phyloP scores from a whole-genome alignment of 1,140 invertebrate genomes.

The Scaptomyza hsui region DNA sequence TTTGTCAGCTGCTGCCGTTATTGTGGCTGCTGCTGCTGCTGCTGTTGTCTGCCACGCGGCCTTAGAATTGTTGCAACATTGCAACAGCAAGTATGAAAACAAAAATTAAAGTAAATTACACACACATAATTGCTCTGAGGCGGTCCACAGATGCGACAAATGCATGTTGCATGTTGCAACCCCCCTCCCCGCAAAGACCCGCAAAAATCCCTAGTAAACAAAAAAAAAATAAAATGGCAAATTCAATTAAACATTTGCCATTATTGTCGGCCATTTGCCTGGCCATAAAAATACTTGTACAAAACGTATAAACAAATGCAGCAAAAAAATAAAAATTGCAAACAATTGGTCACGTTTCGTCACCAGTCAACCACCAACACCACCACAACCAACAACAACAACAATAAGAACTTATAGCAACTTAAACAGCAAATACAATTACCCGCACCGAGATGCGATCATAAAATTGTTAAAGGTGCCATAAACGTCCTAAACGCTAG shows the following conservation, averaged over 20 bases:
- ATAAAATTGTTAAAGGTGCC: constrained; percentile 64
- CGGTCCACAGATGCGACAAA: constrained; percentile 49
- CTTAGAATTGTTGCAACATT: constrained; percentile 60
- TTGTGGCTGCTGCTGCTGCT: constrained; percentile 42
- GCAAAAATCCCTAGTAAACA: neutral
- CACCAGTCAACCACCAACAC: constrained; percentile 30
- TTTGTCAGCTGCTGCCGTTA: constrained; percentile 65
- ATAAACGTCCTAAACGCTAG: constrained; percentile 36
- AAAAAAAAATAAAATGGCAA: constrained; percentile 46
- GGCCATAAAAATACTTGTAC: constrained; percentile 21
- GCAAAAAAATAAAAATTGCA: constrained; percentile 30
- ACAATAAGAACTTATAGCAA: constrained; percentile 9
- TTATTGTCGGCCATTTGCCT: constrained; percentile 59
- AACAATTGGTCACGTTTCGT: constrained; percentile 75
- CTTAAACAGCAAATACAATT: constrained; percentile 28
- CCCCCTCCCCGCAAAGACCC: neutral
- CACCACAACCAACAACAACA: constrained; percentile 6
- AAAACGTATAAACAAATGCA: constrained; percentile 41
- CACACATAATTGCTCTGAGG: constrained; percentile 61
- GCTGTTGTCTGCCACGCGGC: constrained; percentile 13
- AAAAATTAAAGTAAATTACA: constrained; percentile 72
- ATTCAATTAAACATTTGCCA: constrained; percentile 77
- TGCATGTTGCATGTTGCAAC: constrained; percentile 1
- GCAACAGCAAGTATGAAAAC: constrained; percentile 43
- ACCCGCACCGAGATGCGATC: constrained; percentile 61